phyloP scores from a whole-genome alignment of 2,797 vertebrate species.

The Coregonus ussuriensis region DNA sequence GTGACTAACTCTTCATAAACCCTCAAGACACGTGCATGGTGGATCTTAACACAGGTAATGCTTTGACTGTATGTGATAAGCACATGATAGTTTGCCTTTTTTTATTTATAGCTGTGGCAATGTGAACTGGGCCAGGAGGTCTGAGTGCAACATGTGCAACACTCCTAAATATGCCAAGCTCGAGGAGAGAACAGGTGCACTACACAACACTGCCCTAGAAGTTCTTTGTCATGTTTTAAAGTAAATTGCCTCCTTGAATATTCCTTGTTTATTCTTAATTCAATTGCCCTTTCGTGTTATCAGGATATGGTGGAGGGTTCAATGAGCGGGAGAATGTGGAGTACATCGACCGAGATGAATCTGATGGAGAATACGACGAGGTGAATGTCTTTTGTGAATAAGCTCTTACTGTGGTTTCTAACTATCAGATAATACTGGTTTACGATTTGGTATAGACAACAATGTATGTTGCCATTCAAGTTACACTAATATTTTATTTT shows the following conservation, averaged over 20 bases:
- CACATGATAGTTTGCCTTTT: background rate
- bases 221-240: background rate
- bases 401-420: background rate
- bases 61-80: background rate
- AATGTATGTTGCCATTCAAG: too few species aligned
- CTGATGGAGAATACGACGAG: conserved; percentile 98
- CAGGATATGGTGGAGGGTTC: conserved; percentile 97
- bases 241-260: background rate
- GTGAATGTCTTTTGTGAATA: conserved; percentile 62
- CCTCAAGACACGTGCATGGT: background rate
- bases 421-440: background rate
- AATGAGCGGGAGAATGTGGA: conserved; percentile 98
- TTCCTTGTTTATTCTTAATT: background rate
- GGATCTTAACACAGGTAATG: background rate
- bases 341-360: conserved; percentile 97
- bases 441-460: background rate
- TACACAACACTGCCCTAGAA: background rate
- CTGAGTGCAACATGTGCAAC: conserved; percentile 99
- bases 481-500: background rate
- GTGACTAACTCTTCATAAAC: conserved; percentile 28
- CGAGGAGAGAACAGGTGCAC: conserved; percentile 93
- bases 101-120: conserved; percentile 87
- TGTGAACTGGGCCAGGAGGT: conserved; percentile 97
- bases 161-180: conserved; percentile 98
- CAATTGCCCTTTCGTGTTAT: background rate